These are phyloP conservation scores for Rhagologus leucostigma DNA, from an alignment of 2,113 vertebrate species.

Conservation along the genomic window DNA sequence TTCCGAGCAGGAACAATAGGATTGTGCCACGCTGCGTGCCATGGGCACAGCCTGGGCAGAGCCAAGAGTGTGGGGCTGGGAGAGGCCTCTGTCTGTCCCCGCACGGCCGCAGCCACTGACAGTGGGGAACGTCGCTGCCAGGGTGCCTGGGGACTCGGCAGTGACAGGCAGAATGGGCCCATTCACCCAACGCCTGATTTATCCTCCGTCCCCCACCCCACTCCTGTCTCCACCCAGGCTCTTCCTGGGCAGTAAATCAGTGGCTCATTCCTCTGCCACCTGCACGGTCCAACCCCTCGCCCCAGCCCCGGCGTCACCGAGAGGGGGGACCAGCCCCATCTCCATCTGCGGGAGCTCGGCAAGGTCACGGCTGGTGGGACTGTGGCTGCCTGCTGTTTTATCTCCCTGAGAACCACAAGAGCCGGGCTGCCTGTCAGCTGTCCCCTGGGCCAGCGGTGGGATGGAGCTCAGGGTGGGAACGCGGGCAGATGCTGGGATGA, in stretches of 20 bases:
- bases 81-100: neutral
- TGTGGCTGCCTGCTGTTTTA: slow-evolving; percentile 63
- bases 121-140: neutral
- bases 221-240: neutral
- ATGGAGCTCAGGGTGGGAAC: neutral
- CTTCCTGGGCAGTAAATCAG: slow-evolving; percentile 30
- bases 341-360: neutral
- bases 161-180: neutral
- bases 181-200: neutral
- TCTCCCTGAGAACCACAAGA: slow-evolving; percentile 68
- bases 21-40: rapidly evolving
- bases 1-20: neutral
- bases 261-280: slow-evolving; percentile 14
- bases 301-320: neutral
- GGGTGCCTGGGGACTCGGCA: neutral
- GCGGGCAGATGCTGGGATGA: neutral
- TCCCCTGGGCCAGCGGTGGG: neutral
- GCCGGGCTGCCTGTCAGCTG: slow-evolving; percentile 11
- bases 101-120: rapidly evolving
- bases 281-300: neutral
- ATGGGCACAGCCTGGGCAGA: neutral
- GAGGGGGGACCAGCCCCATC: neutral
- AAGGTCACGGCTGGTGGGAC: slow-evolving; percentile 45
- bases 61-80: neutral
- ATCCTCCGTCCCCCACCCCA: neutral